These are phyloP conservation scores for Pseudorasbora parva DNA, from an alignment of 2,113 vertebrate genomes.

Conservation along the genomic window DNA sequence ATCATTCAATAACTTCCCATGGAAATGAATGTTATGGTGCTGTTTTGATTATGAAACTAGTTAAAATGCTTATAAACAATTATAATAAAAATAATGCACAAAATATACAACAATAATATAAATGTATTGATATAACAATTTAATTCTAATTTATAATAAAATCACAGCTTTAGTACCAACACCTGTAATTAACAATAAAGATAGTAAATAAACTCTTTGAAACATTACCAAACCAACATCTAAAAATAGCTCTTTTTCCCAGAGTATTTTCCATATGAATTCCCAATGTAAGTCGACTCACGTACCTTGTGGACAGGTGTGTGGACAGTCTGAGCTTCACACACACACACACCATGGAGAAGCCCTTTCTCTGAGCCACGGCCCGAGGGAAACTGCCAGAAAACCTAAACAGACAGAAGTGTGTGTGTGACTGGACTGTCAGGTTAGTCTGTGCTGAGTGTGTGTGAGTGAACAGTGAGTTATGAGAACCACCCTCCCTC, in stretches of 20 bases:
- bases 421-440: background rate
- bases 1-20: background rate
- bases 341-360: background rate
- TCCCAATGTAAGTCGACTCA: no score
- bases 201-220: background rate
- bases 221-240: background rate
- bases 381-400: no score
- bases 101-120: background rate
- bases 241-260: background rate
- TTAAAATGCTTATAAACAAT: no score
- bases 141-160: background rate
- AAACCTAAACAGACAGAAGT: background rate
- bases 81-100: no score
- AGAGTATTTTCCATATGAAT: background rate
- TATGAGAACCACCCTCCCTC: background rate
- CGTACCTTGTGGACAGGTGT: constrained; percentile 22
- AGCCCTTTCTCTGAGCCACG: no score
- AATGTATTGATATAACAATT: background rate
- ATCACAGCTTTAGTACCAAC: background rate
- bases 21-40: background rate
- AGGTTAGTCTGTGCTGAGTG: background rate
- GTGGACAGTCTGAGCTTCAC: background rate
- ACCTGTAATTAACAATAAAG: background rate
- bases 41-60: no score
- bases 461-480: background rate